phyloP scores from a whole-genome alignment of 2,113 vertebrate species.

The Nothoprocta perdicaria region DNA sequence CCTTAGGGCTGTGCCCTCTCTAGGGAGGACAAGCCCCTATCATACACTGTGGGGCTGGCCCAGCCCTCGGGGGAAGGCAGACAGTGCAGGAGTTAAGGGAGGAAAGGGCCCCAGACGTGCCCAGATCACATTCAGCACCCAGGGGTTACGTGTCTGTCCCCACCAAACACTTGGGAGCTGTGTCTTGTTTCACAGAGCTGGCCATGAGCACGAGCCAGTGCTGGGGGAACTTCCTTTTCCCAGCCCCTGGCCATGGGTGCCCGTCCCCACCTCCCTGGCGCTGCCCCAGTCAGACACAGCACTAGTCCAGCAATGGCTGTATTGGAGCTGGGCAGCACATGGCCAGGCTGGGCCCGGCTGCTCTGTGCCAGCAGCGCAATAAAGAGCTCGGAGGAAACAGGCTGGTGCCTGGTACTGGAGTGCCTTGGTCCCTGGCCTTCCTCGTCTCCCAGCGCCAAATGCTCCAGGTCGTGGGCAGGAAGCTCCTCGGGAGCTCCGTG shows the following conservation, averaged over 20 bases:
- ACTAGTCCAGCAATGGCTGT: neutral
- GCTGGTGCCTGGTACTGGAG: neutral
- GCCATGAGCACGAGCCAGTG: neutral
- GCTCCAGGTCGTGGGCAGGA: accelerated
- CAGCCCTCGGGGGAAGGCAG: neutral
- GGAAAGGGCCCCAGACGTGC: too few relatives aligned
- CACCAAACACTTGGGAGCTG: neutral
- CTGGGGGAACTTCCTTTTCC: slow-evolving; percentile 55
- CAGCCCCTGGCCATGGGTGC: neutral
- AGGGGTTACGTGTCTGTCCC: too few relatives aligned
- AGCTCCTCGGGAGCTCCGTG: accelerated
- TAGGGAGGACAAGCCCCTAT: too few relatives aligned
- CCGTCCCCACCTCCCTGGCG: neutral
- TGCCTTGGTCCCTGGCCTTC: neutral
- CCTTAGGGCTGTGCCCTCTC: neutral
- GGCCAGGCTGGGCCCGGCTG: neutral
- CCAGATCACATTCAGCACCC: neutral
- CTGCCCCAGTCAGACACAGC: neutral
- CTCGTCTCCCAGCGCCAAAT: neutral
- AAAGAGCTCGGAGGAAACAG: neutral
- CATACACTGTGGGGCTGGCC: too few relatives aligned
- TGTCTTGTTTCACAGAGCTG: neutral
- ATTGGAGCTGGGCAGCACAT: accelerated
- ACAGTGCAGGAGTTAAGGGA: too few relatives aligned
- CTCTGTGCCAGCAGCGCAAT: slow-evolving; percentile 38